phyloP scores from a whole-genome alignment of 2,797 vertebrate species.

The Rousettus madagascariensis region DNA sequence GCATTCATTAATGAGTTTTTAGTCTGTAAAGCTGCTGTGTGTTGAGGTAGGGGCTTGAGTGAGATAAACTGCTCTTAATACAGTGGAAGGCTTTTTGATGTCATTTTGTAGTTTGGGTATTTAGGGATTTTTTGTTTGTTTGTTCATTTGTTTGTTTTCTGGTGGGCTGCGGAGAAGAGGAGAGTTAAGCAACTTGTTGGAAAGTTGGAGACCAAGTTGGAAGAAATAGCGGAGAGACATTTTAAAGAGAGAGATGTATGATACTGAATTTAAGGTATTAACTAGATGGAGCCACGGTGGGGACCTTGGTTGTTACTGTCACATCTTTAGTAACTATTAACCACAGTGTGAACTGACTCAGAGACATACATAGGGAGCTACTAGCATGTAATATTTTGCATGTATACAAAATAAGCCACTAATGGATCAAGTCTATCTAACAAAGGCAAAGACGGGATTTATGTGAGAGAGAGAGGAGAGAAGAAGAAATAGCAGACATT shows the following conservation, averaged over 20 bases:
- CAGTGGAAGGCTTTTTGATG: background rate
- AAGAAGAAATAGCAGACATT: background rate
- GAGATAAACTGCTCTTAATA: background rate
- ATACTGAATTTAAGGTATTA: background rate
- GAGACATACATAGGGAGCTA: background rate
- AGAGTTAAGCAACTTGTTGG: background rate
- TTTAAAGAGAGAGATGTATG: background rate
- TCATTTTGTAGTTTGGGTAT: background rate
- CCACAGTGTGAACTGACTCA: background rate
- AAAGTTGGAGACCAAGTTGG: background rate
- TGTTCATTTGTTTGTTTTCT: background rate
- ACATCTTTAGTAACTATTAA: background rate
- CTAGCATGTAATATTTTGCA: background rate
- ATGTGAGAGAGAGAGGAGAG: background rate
- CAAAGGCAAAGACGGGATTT: background rate
- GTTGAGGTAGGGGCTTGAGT: background rate
- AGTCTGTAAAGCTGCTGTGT: conserved; percentile 21
- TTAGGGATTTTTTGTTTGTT: background rate
- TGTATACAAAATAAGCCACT: background rate
- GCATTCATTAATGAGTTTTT: background rate
- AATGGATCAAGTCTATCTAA: background rate
- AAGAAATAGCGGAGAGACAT: background rate
- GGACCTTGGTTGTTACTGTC: background rate
- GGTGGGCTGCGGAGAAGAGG: background rate
- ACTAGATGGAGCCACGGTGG: background rate